Evolutionary conservation across 2,113 vertebrate species (phyloP).

Genomic region (Microtus richardsoni): DNA sequence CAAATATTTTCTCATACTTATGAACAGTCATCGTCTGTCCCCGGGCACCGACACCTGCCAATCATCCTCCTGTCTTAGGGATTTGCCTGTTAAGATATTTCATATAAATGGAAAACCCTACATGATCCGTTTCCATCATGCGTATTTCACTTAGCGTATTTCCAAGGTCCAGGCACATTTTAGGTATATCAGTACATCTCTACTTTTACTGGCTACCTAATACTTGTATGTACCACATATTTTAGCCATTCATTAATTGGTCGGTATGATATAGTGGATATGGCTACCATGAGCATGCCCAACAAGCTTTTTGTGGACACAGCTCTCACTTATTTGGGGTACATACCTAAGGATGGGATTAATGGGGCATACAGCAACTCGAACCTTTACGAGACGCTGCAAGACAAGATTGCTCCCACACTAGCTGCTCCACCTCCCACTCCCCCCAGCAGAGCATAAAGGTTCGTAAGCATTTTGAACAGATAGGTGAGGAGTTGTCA

Average conservation of each 20-base stretch:
- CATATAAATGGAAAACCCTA: background rate
- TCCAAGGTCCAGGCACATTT: background rate
- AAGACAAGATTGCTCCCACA: background rate
- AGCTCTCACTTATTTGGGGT: background rate
- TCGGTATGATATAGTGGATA: background rate
- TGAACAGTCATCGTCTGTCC: background rate
- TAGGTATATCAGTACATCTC: background rate
- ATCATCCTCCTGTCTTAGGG: background rate
- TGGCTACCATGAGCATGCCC: background rate
- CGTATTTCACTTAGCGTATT: background rate
- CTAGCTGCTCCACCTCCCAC: background rate
- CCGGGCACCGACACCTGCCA: background rate
- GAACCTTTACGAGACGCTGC: background rate
- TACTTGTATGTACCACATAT: background rate
- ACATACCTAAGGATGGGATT: background rate
- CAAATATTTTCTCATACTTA: constrained; percentile 17
- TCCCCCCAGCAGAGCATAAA: background rate
- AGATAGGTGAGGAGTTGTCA: background rate
- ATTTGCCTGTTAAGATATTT: constrained; percentile 27
- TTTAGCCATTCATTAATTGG: background rate
- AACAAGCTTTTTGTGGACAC: background rate
- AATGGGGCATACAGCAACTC: background rate
- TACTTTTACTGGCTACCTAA: background rate
- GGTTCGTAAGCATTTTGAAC: background rate
- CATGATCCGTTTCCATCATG: background rate